These are phyloP conservation scores for Agrochola macilenta DNA, from an alignment of 2,888 invertebrate species.

Conservation along the genomic window DNA sequence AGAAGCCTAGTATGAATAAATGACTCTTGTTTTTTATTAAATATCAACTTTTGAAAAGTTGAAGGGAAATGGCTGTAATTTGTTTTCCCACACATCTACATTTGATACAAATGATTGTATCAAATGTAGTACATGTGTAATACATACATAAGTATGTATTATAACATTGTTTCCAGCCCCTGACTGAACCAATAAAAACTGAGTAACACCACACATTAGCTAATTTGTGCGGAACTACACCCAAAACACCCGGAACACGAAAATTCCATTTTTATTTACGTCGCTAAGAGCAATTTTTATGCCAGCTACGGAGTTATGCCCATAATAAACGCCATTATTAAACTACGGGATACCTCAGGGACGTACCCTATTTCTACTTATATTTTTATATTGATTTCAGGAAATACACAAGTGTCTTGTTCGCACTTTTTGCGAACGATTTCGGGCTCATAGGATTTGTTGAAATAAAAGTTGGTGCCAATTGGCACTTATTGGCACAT, in stretches of 20 bases:
- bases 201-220: slow-evolving; percentile 25
- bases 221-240: slow-evolving; percentile 36
- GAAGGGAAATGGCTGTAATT: not conserved
- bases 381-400: slow-evolving; percentile 34
- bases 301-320: slow-evolving; percentile 43
- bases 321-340: slow-evolving; percentile 62
- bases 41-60: no score
- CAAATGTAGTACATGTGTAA: no score
- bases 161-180: not conserved
- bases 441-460: not conserved
- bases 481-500: not conserved
- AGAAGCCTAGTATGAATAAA: no score
- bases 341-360: slow-evolving; percentile 51
- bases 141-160: not conserved
- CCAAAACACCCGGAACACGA: slow-evolving; percentile 18
- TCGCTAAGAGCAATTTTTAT: slow-evolving; percentile 60
- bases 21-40: no score
- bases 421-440: slow-evolving; percentile 1
- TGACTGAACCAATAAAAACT: slow-evolving; percentile 12
- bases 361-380: slow-evolving; percentile 47
- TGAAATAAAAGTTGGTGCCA: slow-evolving; percentile 17
- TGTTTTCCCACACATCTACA: not conserved
- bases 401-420: slow-evolving; percentile 14
- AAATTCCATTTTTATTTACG: slow-evolving; percentile 43
- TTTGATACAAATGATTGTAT: not conserved